Conservation (phyloP, 2,113 vertebrate species). For the Pyrgilauda ruficollis region DNA sequence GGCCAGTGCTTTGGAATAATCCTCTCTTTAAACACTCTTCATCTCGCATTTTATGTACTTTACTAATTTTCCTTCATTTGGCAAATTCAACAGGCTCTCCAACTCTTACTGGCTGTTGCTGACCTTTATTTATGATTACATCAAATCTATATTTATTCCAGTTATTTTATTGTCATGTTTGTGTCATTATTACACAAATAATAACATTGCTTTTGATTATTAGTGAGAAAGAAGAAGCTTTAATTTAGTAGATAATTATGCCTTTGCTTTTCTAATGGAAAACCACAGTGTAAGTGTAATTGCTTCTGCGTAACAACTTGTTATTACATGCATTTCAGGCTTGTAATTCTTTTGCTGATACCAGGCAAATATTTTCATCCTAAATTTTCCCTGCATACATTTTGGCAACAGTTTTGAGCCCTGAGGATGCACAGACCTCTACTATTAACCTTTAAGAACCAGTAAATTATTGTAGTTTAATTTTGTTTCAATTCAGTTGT, state of each 20-base stretch:
- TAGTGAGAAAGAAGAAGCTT: background rate
- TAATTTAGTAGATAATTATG: background rate
- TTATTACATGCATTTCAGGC: background rate
- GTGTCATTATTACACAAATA: background rate
- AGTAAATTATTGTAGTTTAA: background rate
- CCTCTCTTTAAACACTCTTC: background rate
- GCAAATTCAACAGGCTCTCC: background rate
- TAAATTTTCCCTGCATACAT: background rate
- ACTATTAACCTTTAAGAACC: background rate
- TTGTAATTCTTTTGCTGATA: background rate
- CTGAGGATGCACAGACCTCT: background rate
- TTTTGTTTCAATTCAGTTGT: background rate
- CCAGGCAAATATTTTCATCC: background rate
- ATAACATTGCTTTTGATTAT: background rate
- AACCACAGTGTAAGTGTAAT: background rate
- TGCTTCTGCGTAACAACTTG: background rate
- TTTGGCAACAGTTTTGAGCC: background rate
- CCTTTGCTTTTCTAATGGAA: background rate
- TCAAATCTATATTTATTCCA: background rate
- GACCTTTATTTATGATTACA: background rate
- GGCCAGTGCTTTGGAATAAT: background rate
- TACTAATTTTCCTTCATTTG: background rate
- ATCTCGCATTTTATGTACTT: background rate
- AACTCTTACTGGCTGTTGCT: background rate
- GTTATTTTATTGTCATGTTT: background rate